Evolutionary conservation across 2,113 vertebrate species (phyloP), one percentile per base, ranked within the genome.

Genomic region (Plotosus lineatus): DNA sequence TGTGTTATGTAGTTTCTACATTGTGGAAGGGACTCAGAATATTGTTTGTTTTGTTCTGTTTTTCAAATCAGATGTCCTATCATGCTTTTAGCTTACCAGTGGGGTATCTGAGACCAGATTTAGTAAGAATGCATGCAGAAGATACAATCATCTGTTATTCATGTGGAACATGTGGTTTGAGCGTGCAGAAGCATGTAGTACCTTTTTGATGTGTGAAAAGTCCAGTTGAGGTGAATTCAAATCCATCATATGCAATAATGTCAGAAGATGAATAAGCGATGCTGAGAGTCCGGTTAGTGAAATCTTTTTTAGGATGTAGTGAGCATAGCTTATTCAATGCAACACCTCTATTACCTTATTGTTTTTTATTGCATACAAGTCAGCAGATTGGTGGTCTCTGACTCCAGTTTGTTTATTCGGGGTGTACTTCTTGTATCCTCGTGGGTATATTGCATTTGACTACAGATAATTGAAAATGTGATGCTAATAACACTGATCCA

Each of bases 311-410:
- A 53, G 56, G 79, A 78, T 68, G 28, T 40, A 81, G 74, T 33
- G 17, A 58, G 53, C 58, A 46, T 63, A 74, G 79, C 83, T 82
- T 50, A 33, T 72, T 75, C 72, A 74, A 61, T 48, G 65, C 66
- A 17, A 77, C 48, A 61, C 77, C 46, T 78, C 36, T 76, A 61
- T 74, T 80, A 80, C 78, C 77, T 85, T 80, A 77, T 82, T 73
- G 65, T 71, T 26, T 66, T 75, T 82, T 85, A 85, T 85, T 85
- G 84, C 84, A 82, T 83, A 80, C 75, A 36, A 72, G 80, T 79
- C 76, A 69, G 76, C 77, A 77, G 79, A 78, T 74, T 26, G 72
- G 46, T 63, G 66, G 42, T 76, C 74, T 76, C 63, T 61, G 63
- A 75, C 51, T 61, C 61, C 48, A 40, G 72, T 56, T 72, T 74